Conservation (phyloP, 2,797 vertebrate genomes). For the Serranus cabrilla region DNA sequence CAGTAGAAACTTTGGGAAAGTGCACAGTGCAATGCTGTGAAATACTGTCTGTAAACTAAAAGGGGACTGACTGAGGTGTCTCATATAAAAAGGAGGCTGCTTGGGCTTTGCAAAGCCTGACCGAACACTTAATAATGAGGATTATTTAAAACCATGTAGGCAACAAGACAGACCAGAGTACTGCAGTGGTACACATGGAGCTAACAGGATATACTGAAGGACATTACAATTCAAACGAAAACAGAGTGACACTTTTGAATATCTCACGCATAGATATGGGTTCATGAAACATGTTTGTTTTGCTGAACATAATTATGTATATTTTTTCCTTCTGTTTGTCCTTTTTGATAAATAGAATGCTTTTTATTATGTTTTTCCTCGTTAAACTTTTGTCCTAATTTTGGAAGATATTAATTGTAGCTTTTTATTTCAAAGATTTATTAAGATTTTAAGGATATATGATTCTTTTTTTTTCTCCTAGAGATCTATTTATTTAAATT, state of each 20-base stretch:
- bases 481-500: constrained; percentile 82
- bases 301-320: constrained; percentile 51
- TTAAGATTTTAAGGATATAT: constrained; percentile 70
- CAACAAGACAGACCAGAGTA: constrained; percentile 40
- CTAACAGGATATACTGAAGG: constrained; percentile 45
- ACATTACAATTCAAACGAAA: constrained; percentile 39
- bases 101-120: constrained; percentile 55
- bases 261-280: constrained; percentile 39
- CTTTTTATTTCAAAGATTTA: constrained; percentile 71
- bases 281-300: constrained; percentile 60
- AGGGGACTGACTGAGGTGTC: constrained; percentile 39
- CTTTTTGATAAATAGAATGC: constrained; percentile 69
- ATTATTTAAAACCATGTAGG: constrained; percentile 57
- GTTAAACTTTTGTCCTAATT: constrained; percentile 31
- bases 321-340: constrained; percentile 48
- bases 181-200: constrained; percentile 37
- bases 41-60: constrained; percentile 52
- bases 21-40: constrained; percentile 51
- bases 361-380: constrained; percentile 52
- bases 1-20: constrained; percentile 50
- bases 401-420: constrained; percentile 62
- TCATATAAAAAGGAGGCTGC: constrained; percentile 47
- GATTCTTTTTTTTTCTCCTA: constrained; percentile 56
- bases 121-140: constrained; percentile 48
- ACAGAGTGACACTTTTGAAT: constrained; percentile 45